Percentiles rank a stretch among this genome's conserved stretches.
Evolutionary conservation across 2,888 invertebrate genomes (phyloP).

Genomic region (Serripes groenlandicus): DNA sequence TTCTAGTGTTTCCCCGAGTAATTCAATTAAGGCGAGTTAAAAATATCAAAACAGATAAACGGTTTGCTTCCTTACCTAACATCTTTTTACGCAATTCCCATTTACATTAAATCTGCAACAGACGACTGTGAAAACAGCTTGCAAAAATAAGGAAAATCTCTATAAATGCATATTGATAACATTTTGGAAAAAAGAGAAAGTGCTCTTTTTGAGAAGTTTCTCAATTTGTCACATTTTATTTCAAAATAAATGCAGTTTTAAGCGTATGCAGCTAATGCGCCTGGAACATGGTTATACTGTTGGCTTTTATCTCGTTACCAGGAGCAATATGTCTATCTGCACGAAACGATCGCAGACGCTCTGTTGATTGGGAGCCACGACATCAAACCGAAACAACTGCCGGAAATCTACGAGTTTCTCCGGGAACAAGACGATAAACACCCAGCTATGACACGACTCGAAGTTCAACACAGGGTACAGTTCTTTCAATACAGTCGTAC

Average conservation of each 20-base stretch:
- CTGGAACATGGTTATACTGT: background rate
- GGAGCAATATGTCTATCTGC: background rate
- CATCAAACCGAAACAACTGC: background rate
- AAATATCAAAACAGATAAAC: background rate
- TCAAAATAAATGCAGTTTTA: background rate
- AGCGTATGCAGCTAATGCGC: background rate
- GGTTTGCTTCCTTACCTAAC: background rate
- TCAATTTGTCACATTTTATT: background rate
- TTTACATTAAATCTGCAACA: background rate
- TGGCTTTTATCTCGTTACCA: background rate
- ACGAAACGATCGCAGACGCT: constrained; percentile 3
- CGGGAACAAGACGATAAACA: background rate
- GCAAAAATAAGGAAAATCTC: background rate
- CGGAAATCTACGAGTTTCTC: background rate
- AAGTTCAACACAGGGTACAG: background rate
- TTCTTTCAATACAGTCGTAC: no score
- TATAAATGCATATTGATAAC: background rate
- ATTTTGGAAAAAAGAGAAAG: background rate
- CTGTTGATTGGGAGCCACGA: background rate
- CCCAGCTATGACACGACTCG: background rate
- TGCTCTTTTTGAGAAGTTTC: background rate
- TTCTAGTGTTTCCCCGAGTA: no score
- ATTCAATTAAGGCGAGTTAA: background rate
- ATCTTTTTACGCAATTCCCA: background rate
- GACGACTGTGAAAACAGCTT: background rate